phyloP scores from a whole-genome alignment of 2,797 vertebrate species.

The Loris lydekkerianus region DNA sequence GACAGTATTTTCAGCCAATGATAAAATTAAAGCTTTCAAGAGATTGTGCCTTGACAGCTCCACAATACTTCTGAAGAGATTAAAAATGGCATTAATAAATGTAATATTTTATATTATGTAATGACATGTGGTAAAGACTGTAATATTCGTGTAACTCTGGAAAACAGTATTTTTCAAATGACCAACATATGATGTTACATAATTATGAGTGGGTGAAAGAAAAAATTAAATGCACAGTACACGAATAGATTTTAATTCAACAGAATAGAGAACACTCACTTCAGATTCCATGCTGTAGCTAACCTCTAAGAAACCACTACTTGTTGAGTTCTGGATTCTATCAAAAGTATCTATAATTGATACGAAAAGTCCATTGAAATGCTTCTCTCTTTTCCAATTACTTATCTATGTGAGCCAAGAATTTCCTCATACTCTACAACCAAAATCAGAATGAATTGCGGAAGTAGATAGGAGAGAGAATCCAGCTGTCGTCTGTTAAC shows the following conservation, averaged over 20 bases:
- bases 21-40: constrained; percentile 32
- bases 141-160: not conserved
- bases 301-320: not conserved
- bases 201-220: not conserved
- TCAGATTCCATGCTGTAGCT: not conserved
- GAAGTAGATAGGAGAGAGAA: not conserved
- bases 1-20: not conserved
- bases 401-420: not conserved
- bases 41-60: not conserved
- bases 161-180: constrained; percentile 50
- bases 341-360: not conserved
- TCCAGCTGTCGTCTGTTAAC: not conserved
- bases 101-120: not conserved
- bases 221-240: not conserved
- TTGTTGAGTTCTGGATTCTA: not conserved
- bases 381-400: not conserved
- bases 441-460: not conserved
- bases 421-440: not conserved
- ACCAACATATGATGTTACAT: constrained; percentile 8
- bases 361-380: not conserved
- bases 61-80: not conserved
- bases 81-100: not conserved
- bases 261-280: not conserved
- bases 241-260: not conserved
- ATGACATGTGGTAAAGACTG: not conserved